Evolutionary conservation across 1,140 invertebrate genomes (phyloP), one percentile per base, ranked within the genome.

Genomic region (Colletes latitarsis): DNA sequence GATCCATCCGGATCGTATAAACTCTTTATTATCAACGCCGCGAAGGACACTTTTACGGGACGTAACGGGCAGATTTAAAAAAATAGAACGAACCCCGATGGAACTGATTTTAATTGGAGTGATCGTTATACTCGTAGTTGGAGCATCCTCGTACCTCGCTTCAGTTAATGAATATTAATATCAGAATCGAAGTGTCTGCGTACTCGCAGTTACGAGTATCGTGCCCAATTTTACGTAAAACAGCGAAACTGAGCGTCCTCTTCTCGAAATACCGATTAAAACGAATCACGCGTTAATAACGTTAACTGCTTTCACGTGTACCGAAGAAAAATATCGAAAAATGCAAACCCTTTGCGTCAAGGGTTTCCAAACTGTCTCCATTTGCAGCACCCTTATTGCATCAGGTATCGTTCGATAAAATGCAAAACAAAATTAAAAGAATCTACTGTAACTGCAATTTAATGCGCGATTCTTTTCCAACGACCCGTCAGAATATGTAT

Each of bases 131-230:
- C 49, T 17, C 21, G 46, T n/a, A 5, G 43, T 4, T 4, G n/a
- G 41, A 43, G n/a, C 19, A 19, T 21, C 17, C 55, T 60, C 14
- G 8, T 58, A 55, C 9, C n/a, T 60, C 43, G 67, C 55, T 41
- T 52, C 57, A 9, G 12, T 41, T 71, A 71, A 77, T 53, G 67
- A 71, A 62, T 77, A 77, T 71, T 77, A 77, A 77, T 49, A 49
- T 77, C 14, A 17, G 46, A 21, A 9, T 30, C 10, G 43, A 49
- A 70, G 67, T 12, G 30, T 21, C 8, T 60, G 30, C 21, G 19
- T n/a, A 12, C 46, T 8, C 55, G n/a, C 3, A 21, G 21, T 15
- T 39, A 49, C 6, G 6, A 66, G 39, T 19, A 39, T 5, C 60
- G 14, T 17, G 41, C 49, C 43, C 10, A 21, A 49, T 21, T 46